Evolutionary conservation across 2,797 vertebrate species (phyloP).

Genomic region (Ctenochaetus hawaiiensis): DNA sequence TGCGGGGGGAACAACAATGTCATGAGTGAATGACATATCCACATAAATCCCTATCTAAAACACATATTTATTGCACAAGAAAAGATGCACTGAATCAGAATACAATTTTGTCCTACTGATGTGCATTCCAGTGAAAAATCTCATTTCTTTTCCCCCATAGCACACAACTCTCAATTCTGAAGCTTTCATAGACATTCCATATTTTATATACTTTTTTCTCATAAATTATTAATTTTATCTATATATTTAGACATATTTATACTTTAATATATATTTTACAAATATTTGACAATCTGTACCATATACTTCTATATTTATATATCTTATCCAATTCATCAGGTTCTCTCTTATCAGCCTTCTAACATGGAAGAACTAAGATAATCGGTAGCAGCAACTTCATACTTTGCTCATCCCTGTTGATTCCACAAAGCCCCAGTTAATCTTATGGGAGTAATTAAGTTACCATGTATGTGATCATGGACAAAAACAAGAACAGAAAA

Average conservation of each 20-base stretch:
- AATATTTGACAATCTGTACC: slow-evolving; percentile 71
- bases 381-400: slow-evolving; percentile 98
- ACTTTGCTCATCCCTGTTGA: slow-evolving; percentile 99
- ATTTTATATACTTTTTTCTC: slow-evolving; percentile 62
- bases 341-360: slow-evolving; percentile 76
- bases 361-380: slow-evolving; percentile 91
- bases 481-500: slow-evolving; percentile 71
- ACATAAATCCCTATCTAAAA: slow-evolving; percentile 81
- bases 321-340: slow-evolving; percentile 72
- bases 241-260: slow-evolving; percentile 72
- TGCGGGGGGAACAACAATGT: slow-evolving; percentile 50
- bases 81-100: slow-evolving; percentile 93
- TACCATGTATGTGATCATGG: slow-evolving; percentile 79
- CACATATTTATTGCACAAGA: slow-evolving; percentile 97
- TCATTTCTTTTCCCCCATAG: slow-evolving; percentile 89
- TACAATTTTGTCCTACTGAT: slow-evolving; percentile 93
- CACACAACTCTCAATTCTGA: slow-evolving; percentile 80
- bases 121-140: slow-evolving; percentile 95
- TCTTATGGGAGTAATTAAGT: slow-evolving; percentile 86
- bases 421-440: slow-evolving; percentile 91
- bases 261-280: slow-evolving; percentile 74
- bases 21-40: slow-evolving; percentile 70
- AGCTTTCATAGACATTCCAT: slow-evolving; percentile 74
- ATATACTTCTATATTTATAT: slow-evolving; percentile 67
- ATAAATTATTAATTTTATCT: slow-evolving; percentile 68